Percentiles rank a stretch among this genome's conserved stretches.
These are phyloP conservation scores for Lithophane ornitopus DNA, from an alignment of 2,888 invertebrate species.

Conservation along the genomic window DNA sequence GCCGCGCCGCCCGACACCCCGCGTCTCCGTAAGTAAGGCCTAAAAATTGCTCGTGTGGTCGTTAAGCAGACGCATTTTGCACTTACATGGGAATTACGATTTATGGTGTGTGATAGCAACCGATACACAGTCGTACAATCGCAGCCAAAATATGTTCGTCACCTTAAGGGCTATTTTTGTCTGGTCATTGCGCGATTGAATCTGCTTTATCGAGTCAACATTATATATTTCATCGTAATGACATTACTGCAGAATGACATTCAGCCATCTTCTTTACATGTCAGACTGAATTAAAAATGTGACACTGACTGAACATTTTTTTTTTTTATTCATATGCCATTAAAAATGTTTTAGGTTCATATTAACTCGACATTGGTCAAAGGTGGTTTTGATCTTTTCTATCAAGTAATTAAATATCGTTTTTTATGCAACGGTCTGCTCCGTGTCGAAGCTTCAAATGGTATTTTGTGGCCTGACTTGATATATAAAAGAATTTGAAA, in stretches of 20 bases:
- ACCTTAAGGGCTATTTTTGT: neutral
- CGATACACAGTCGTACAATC: neutral
- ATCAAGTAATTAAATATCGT: neutral
- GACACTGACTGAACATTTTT: neutral
- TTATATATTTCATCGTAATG: neutral
- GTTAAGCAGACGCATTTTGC: neutral
- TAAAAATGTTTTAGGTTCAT: neutral
- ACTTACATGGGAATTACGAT: neutral
- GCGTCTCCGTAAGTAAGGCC: too few relatives aligned
- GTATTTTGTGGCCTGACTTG: neutral
- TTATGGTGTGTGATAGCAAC: neutral
- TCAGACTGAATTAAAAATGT: neutral
- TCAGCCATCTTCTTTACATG: neutral
- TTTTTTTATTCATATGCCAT: too few relatives aligned
- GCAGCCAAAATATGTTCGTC: neutral
- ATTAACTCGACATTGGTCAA: neutral
- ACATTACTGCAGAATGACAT: neutral
- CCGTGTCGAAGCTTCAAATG: neutral
- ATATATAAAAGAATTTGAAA: neutral
- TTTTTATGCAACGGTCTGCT: neutral
- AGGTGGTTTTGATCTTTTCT: neutral
- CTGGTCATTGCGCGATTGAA: neutral
- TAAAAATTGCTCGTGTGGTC: neutral
- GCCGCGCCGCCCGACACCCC: too few relatives aligned
- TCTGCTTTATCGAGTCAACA: neutral